These are phyloP conservation scores for Gobius niger DNA, from an alignment of 2,113 vertebrate genomes.

Conservation along the genomic window DNA sequence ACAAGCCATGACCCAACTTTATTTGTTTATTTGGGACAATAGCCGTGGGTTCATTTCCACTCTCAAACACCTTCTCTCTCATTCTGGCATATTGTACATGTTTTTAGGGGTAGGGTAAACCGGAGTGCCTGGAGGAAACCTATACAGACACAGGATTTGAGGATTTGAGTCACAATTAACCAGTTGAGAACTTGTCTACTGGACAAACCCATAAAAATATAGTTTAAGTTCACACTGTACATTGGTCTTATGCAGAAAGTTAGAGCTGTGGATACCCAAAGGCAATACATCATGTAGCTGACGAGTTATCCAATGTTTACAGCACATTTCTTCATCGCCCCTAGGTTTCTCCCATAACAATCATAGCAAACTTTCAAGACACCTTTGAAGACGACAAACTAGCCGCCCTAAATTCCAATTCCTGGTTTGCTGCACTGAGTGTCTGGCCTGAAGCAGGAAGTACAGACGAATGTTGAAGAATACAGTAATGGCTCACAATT, in stretches of 20 bases:
- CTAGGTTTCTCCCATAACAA: conserved; percentile 16
- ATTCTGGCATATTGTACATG: no score
- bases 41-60: no score
- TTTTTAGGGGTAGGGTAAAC: no score
- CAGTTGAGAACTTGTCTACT: no score
- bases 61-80: no score
- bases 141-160: no score
- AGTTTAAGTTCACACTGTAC: conserved; percentile 3
- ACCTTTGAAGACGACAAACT: conserved; percentile 46
- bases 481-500: conserved; percentile 57
- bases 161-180: no score
- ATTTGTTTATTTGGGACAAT: no score
- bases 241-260: conserved; percentile 37
- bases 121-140: no score
- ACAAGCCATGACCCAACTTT: no score
- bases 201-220: no score
- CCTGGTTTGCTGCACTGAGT: conserved; percentile 8
- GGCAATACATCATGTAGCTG: conserved; percentile 51
- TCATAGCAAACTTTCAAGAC: conserved; percentile 22
- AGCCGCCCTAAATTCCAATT: conserved; percentile 27
- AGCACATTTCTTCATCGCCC: conserved; percentile 27
- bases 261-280: conserved; percentile 21
- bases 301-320: conserved; percentile 62
- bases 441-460: conserved; percentile 13
- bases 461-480: conserved; percentile 59